phyloP scores from a whole-genome alignment of 2,797 vertebrate genomes.

The Catamblyrhynchus diadema region DNA sequence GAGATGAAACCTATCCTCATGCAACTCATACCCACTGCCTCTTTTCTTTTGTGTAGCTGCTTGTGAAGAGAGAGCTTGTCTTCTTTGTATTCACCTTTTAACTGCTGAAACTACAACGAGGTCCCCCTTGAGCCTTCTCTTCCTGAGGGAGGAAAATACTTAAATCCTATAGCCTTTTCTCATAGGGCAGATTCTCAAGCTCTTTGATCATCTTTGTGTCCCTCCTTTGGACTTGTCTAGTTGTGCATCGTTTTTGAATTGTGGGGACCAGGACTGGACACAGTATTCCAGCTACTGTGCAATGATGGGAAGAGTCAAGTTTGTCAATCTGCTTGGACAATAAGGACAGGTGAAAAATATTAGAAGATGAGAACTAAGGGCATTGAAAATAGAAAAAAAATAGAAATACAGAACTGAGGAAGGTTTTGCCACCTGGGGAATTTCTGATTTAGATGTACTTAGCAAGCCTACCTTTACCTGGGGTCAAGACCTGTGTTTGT shows the following conservation, averaged over 20 bases:
- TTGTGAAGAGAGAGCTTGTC: not conserved
- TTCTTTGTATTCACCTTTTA: not conserved
- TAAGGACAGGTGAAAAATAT: not conserved
- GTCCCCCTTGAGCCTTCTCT: not conserved
- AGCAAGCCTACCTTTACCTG: not conserved
- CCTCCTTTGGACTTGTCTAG: not conserved
- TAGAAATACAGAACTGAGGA: not conserved
- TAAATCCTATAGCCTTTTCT: not conserved
- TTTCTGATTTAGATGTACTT: not conserved
- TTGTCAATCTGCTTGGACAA: not conserved
- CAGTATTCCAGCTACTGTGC: not conserved
- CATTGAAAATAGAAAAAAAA: not conserved
- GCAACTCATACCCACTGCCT: not conserved
- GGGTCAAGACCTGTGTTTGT: not conserved
- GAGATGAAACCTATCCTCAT: not conserved
- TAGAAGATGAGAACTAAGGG: not conserved
- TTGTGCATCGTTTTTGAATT: not conserved
- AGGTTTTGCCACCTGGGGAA: not conserved
- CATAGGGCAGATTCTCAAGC: not conserved
- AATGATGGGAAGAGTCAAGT: not conserved
- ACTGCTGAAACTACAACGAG: not conserved
- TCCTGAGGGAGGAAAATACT: not conserved
- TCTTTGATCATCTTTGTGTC: not conserved
- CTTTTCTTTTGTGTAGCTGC: not conserved
- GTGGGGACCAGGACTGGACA: not conserved